These are phyloP conservation scores for Neodiprion lecontei DNA, from an alignment of 1,140 invertebrate genomes.

Conservation along the genomic window DNA sequence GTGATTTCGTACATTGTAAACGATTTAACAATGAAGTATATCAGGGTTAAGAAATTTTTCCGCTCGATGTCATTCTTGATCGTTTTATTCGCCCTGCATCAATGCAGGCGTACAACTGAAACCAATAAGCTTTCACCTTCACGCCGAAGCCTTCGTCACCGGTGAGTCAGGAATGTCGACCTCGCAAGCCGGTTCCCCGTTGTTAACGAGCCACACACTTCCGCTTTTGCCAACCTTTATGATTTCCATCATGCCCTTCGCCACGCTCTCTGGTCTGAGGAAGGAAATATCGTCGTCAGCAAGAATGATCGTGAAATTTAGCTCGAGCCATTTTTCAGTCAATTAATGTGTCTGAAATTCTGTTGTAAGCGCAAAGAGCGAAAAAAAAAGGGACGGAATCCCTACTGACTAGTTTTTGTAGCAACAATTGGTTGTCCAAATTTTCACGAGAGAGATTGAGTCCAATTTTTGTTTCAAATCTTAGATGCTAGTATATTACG, in stretches of 20 bases:
- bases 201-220: constrained; percentile 58
- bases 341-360: not conserved
- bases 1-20: no score
- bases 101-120: no score
- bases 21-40: no score
- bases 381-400: no score
- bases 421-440: no score
- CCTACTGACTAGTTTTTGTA: no score
- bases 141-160: no score
- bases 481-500: no score
- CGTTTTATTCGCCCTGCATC: not conserved
- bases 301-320: not conserved
- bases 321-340: not conserved
- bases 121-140: no score
- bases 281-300: constrained; percentile 5
- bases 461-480: no score
- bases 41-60: not conserved
- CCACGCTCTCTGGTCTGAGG: constrained; percentile 52
- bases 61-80: not conserved
- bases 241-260: constrained; percentile 54
- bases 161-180: constrained; percentile 43
- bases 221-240: constrained; percentile 56
- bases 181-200: constrained; percentile 54
- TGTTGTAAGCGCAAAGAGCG: no score
- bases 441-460: not conserved